Base-by-base conservation (phyloP, 2,113 vertebrate genomes). In the Mirounga angustirostris region DNA sequence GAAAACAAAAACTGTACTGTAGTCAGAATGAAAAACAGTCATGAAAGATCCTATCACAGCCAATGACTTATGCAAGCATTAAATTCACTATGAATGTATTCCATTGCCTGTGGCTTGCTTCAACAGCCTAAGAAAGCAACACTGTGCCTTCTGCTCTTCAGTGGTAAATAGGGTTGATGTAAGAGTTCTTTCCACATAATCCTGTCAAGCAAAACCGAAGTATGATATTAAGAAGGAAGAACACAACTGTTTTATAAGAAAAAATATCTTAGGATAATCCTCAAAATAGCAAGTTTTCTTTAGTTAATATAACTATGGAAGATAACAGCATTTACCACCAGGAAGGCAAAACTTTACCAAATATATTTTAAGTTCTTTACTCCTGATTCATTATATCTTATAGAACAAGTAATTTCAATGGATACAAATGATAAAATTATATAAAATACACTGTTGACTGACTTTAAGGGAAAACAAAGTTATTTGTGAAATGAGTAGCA, bases 141-240 rank as follows among this genome's bases (percentile, higher is more conserved):
- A 24, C 4, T 59, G 28, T 19, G 30, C 8, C 71, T 56, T 93
- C 21, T 74, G 61, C 22, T 95, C 73, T 56, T 95, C 40, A 3
- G 50, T 63, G 56, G 58, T 36, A 65, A 91, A 36, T 30, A 13
- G 28, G 19, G 26, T n/a, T 73, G 15, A 78, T 18, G 9, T 54
- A 52, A 26, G 63, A 93, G 52, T n/a, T 93, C 54, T 92, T 28
- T 87, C 74, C 28, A 46, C 40, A 94, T 13, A 67, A 61, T 19
- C 79, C 40, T 50, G 59, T 65, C 89, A 95, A 83, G 33, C 11
- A 82, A 97, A 93, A 91, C n/a, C 36, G 46, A 94, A 95, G 54
- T 30, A 54, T 12, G 46, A 76, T 11, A 78, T 36, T 33, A 58
- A 86, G 13, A 52, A 82, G 11, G 43, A 79, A 33, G 13, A 94